Evolutionary conservation across 1,140 invertebrate genomes (phyloP).

Genomic region (Laodelphax striatellus): DNA sequence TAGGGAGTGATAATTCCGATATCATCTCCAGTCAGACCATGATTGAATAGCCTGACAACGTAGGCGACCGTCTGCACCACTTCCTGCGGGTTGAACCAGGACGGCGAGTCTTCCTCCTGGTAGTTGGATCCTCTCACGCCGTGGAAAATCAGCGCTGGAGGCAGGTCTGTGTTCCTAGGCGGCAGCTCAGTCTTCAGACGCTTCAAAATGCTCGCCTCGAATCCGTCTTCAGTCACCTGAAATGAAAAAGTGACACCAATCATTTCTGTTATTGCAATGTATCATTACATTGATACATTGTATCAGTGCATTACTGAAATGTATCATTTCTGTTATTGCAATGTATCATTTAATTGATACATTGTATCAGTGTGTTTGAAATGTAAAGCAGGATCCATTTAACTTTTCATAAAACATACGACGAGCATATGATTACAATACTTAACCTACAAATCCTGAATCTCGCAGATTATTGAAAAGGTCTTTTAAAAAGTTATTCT

Average conservation of each 20-base stretch:
- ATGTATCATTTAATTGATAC: no score
- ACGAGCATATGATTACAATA: no score
- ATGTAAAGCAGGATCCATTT: no score
- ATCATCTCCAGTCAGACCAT: constrained; percentile 48
- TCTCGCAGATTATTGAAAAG: no score
- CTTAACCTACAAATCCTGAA: no score
- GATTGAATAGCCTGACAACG: constrained; percentile 47
- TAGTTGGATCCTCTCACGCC: constrained; percentile 66
- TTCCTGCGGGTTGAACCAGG: constrained; percentile 84
- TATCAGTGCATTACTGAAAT: no score
- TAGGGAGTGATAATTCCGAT: constrained; percentile 93
- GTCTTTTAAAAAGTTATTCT: no score
- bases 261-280: no score
- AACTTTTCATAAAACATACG: no score
- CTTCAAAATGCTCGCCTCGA: constrained; percentile 29
- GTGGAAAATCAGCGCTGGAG: constrained; percentile 60
- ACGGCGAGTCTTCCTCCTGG: constrained; percentile 63
- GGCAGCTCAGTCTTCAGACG: constrained; percentile 27
- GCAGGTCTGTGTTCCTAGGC: constrained; percentile 25
- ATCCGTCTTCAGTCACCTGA: constrained; percentile 14
- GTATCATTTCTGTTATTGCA: no score
- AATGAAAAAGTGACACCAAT: background rate
- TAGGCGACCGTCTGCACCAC: constrained; percentile 55
- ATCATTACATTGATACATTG: no score
- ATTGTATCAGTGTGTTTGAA: no score